Conservation (phyloP, 2,113 vertebrate genomes). For the Phrynocephalus versicolor region DNA sequence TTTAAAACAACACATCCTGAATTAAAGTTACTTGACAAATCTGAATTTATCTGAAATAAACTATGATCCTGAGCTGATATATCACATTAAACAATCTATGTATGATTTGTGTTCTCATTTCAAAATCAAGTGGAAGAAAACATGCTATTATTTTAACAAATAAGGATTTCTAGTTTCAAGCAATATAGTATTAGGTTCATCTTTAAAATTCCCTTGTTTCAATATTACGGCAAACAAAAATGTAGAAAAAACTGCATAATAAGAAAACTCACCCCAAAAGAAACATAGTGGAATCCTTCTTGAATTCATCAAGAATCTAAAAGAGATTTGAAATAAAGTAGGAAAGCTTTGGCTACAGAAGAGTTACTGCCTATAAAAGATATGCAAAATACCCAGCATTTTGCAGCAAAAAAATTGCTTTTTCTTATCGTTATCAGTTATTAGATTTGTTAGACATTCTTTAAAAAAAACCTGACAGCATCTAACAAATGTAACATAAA, state of each 20-base stretch:
- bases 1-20: neutral
- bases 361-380: neutral
- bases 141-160: neutral
- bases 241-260: slow-evolving; percentile 12
- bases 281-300: slow-evolving; percentile 90
- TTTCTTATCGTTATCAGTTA: neutral
- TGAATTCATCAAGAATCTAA: slow-evolving; percentile 95
- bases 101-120: too few species aligned
- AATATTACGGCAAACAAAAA: neutral
- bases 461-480: neutral
- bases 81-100: too few species aligned
- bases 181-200: neutral
- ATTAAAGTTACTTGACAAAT: neutral
- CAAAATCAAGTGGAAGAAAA: neutral
- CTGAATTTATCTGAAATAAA: neutral
- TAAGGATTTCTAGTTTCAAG: neutral
- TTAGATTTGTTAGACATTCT: neutral
- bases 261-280: slow-evolving; percentile 88
- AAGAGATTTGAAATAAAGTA: slow-evolving; percentile 11
- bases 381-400: neutral
- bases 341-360: neutral
- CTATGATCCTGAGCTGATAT: neutral
- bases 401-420: neutral
- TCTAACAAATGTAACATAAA: neutral
- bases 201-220: neutral